A percentile compares a stretch with the other conserved stretches of the same genome.
These are phyloP conservation scores for Apaloderma vittatum DNA, from an alignment of 2,113 vertebrate genomes.

Conservation along the genomic window DNA sequence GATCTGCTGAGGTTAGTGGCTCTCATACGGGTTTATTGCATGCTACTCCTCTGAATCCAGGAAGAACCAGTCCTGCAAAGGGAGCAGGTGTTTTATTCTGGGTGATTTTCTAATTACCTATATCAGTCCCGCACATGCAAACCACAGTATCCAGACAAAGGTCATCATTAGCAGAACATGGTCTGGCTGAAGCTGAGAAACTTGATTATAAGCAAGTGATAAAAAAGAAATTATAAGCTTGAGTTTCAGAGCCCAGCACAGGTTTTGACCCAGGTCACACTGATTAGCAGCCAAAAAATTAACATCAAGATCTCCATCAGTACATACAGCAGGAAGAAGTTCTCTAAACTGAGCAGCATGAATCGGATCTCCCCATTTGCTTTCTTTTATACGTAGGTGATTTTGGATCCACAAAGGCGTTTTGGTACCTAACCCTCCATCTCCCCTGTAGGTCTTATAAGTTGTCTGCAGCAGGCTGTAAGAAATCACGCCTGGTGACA, in stretches of 20 bases:
- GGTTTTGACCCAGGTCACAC: background rate
- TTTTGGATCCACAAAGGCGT: background rate
- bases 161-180: background rate
- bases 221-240: background rate
- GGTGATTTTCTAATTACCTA: background rate
- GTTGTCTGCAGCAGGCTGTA: background rate
- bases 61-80: constrained; percentile 43
- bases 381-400: background rate
- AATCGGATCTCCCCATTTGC: background rate
- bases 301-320: background rate
- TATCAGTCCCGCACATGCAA: background rate
- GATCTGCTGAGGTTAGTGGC: constrained; percentile 39
- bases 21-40: background rate
- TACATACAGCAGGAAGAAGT: background rate
- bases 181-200: background rate
- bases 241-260: background rate
- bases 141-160: background rate
- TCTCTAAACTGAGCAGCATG: background rate
- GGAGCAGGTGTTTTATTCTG: background rate
- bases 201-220: background rate
- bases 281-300: background rate
- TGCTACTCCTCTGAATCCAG: background rate
- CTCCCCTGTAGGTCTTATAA: background rate
- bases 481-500: background rate
- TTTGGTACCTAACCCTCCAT: background rate